A percentile compares a stretch with the other conserved stretches of the same genome.
Evolutionary conservation across 2,113 vertebrate species (phyloP).

Genomic region (Micronisus gabar): DNA sequence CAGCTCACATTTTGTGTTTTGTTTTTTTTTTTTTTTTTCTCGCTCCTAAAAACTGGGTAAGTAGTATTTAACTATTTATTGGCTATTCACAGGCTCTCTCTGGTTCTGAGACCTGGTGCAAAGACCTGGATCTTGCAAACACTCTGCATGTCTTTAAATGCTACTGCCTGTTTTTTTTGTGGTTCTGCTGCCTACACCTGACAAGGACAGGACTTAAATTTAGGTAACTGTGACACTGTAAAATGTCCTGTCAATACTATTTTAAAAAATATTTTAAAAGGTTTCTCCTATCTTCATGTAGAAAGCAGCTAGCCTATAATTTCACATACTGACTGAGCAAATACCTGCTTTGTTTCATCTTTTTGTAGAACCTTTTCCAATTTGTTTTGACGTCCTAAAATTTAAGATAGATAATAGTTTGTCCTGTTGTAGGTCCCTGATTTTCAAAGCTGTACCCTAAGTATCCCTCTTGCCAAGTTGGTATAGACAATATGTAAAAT

Average conservation of each 20-base stretch:
- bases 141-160: background rate
- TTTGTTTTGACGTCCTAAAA: background rate
- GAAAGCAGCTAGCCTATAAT: background rate
- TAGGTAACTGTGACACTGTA: background rate
- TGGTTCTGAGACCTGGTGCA: background rate
- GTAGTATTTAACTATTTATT: background rate
- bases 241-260: background rate
- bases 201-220: background rate
- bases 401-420: background rate
- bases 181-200: background rate
- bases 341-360: background rate
- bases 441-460: background rate
- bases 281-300: background rate
- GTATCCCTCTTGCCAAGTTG: background rate
- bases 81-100: background rate
- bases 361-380: background rate
- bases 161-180: background rate
- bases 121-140: background rate
- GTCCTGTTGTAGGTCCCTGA: background rate
- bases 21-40: background rate
- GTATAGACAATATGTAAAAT: background rate
- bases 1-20: background rate
- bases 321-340: background rate
- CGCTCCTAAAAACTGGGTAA: background rate
- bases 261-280: background rate